Evolutionary conservation across 2,888 invertebrate species (phyloP).

Genomic region (Archips xylosteana): DNA sequence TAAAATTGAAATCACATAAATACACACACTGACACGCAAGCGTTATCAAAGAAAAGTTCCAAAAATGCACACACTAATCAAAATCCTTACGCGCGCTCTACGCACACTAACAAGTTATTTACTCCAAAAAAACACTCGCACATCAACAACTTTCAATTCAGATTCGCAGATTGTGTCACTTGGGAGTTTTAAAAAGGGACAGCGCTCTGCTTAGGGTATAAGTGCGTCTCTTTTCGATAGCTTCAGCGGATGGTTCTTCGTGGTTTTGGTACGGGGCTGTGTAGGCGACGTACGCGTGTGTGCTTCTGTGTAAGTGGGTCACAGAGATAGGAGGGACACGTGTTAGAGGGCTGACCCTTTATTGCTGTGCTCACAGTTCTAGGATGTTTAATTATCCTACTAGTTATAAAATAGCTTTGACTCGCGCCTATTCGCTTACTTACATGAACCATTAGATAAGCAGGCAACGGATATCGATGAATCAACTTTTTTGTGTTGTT

Average conservation of each 20-base stretch:
- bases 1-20: conserved; percentile 41
- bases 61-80: conserved; percentile 52
- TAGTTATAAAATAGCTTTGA: no score
- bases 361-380: conserved; percentile 55
- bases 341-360: conserved; percentile 79
- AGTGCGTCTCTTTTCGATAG: conserved; percentile 22
- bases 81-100: conserved; percentile 28
- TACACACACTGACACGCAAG: conserved; percentile 43
- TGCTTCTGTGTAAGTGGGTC: conserved; percentile 80
- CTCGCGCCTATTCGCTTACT: no score
- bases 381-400: neutral
- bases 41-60: conserved; percentile 52
- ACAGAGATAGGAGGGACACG: conserved; percentile 83
- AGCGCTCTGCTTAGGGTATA: neutral
- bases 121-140: conserved; percentile 64
- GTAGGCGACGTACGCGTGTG: conserved; percentile 55
- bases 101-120: conserved; percentile 60
- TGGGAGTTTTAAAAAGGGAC: conserved; percentile 1
- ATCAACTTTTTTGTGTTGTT: no score
- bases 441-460: no score
- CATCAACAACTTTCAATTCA: neutral
- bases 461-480: no score
- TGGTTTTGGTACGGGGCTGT: conserved; percentile 40
- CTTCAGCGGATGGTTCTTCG: conserved; percentile 12
- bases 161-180: neutral